A percentile compares a stretch with the other conserved stretches of the same genome.
phyloP scores from a whole-genome alignment of 35 echinoderm and acorn worm genomes.

The Lytechinus variegatus region DNA sequence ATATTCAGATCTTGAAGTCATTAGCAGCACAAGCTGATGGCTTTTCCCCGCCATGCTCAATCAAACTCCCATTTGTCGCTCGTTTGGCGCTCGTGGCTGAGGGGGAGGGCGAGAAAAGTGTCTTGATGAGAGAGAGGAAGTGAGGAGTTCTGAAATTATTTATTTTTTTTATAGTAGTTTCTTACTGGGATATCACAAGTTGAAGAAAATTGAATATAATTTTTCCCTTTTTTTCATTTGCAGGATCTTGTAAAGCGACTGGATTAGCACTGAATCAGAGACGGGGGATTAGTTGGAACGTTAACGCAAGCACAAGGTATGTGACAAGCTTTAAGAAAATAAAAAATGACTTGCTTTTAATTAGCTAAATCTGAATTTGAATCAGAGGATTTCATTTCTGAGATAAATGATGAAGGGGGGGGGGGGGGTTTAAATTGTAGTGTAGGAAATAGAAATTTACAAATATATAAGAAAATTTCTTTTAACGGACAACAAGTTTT shows the following conservation, averaged over 20 bases:
- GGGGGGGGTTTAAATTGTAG: no score
- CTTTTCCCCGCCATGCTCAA: constrained; percentile 26
- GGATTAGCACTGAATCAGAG: neutral
- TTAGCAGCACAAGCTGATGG: constrained; percentile 34
- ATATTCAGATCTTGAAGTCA: constrained; percentile 24
- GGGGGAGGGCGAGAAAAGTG: neutral
- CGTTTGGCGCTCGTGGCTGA: constrained; percentile 27
- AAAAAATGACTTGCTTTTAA: no score
- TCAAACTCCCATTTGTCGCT: constrained; percentile 47
- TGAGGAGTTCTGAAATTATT: neutral
- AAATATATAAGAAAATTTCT: no score
- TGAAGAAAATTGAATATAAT: neutral
- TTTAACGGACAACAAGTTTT: no score
- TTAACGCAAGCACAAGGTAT: neutral
- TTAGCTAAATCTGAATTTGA: no score
- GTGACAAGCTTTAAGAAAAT: neutral
- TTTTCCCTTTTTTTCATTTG: neutral
- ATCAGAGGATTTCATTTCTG: no score
- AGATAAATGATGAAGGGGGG: no score
- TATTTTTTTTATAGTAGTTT: neutral
- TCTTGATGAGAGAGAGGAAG: neutral
- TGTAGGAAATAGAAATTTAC: no score
- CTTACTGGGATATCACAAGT: neutral
- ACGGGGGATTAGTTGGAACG: neutral
- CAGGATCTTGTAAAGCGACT: neutral